Evolutionary conservation across 2,113 vertebrate genomes (phyloP).

Genomic region (Picathartes gymnocephalus): DNA sequence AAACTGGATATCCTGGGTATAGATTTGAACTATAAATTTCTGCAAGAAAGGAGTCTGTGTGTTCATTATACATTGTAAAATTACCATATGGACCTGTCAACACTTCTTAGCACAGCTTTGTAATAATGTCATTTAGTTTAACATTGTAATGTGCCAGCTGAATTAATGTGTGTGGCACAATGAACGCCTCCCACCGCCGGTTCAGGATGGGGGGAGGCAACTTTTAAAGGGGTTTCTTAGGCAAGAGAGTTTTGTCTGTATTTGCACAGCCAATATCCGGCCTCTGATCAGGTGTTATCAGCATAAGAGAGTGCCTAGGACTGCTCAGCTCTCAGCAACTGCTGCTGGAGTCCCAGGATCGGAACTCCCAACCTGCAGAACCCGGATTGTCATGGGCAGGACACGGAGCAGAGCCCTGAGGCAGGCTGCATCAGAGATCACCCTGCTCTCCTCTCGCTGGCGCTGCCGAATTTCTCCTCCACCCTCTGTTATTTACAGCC

Average conservation of each 20-base stretch:
- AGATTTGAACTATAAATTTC: conserved; percentile 90
- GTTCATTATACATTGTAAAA: conserved; percentile 97
- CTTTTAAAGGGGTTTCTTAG: conserved; percentile 74
- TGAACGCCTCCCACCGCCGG: conserved; percentile 82
- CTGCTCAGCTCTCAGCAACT: background rate
- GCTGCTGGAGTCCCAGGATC: background rate
- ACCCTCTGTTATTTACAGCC: background rate
- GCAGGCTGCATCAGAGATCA: background rate
- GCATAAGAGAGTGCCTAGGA: background rate
- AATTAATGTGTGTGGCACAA: conserved; percentile 87
- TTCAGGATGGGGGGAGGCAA: conserved; percentile 71
- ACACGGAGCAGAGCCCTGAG: background rate
- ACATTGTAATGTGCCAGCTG: conserved; percentile 91
- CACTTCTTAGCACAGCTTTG: conserved; percentile 92
- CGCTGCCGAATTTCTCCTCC: background rate
- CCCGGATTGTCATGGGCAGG: background rate
- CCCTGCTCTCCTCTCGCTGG: accelerated
- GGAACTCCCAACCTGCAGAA: background rate
- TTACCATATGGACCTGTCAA: conserved; percentile 99
- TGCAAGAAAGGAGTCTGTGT: conserved; percentile 86
- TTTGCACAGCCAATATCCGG: conserved; percentile 18
- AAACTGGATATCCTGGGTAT: conserved; percentile 87
- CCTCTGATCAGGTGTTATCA: background rate
- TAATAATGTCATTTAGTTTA: conserved; percentile 98
- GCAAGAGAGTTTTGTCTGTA: conserved; percentile 63